Evolutionary conservation across 2,888 invertebrate species (phyloP).

Genomic region (Dryobotodes eremita): DNA sequence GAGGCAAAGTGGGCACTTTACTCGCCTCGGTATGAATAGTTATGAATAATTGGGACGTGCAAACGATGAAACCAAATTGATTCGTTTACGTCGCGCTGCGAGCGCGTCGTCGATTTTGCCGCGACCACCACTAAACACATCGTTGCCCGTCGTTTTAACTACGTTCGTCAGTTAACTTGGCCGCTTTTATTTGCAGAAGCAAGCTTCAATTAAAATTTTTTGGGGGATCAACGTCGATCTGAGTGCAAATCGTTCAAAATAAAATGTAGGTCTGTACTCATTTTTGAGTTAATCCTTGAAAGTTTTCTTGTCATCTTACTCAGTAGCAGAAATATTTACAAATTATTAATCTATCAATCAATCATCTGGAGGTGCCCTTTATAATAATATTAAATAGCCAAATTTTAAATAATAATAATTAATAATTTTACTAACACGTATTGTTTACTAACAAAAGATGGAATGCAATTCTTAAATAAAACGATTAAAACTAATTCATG

Average conservation of each 20-base stretch:
- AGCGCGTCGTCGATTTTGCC: neutral
- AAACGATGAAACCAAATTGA: constrained; percentile 52
- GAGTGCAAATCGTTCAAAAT: neutral
- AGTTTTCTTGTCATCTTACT: neutral
- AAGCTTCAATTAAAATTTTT: neutral
- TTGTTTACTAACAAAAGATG: neutral
- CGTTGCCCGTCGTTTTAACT: neutral
- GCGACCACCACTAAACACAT: neutral
- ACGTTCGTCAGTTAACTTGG: neutral
- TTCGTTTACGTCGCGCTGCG: constrained; percentile 14
- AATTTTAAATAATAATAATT: neutral
- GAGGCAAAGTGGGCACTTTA: constrained; percentile 48
- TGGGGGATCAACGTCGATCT: no score
- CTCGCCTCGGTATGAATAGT: constrained; percentile 47
- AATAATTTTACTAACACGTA: neutral
- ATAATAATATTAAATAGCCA: neutral
- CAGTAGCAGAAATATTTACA: neutral
- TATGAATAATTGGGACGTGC: constrained; percentile 56
- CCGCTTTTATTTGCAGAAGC: neutral
- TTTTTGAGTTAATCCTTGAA: neutral
- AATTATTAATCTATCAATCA: neutral
- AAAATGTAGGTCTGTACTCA: neutral
- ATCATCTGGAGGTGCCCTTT: neutral
- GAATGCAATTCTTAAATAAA: neutral
- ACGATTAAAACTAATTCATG: neutral